phyloP scores from a whole-genome alignment of 2,888 invertebrate species.

The Lobophora halterata region DNA sequence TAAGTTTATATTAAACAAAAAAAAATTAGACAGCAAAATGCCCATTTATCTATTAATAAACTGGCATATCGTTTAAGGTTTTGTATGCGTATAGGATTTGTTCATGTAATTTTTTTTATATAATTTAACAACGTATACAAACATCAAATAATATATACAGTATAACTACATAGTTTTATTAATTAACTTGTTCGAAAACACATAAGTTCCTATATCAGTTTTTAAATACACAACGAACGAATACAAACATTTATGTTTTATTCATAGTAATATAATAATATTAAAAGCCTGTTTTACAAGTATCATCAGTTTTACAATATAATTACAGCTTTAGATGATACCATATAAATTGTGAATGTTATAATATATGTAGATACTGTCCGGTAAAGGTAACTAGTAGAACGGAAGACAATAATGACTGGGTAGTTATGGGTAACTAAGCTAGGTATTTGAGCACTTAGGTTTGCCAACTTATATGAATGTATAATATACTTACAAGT shows the following conservation, averaged over 20 bases:
- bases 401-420: slow-evolving; percentile 52
- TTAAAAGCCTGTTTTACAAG: slow-evolving; percentile 3
- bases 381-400: slow-evolving; percentile 57
- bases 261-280: background rate
- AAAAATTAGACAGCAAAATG: too few species aligned
- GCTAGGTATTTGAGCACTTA: slow-evolving; percentile 40
- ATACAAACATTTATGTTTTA: slow-evolving; percentile 1
- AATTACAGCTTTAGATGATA: background rate
- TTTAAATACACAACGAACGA: background rate
- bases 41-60: too few species aligned
- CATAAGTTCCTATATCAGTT: background rate
- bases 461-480: slow-evolving; percentile 8
- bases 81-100: too few species aligned
- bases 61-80: too few species aligned
- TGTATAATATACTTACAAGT: slow-evolving; percentile 2
- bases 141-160: slow-evolving; percentile 18
- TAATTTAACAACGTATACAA: slow-evolving; percentile 13
- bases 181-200: slow-evolving; percentile 19
- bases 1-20: too few species aligned
- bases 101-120: too few species aligned
- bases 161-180: slow-evolving; percentile 15
- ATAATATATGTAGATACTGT: slow-evolving; percentile 26
- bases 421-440: slow-evolving; percentile 57
- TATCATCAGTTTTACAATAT: background rate
- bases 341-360: background rate